Evolutionary conservation across 2,113 vertebrate genomes (phyloP).

Genomic region (Manacus vitellinus): DNA sequence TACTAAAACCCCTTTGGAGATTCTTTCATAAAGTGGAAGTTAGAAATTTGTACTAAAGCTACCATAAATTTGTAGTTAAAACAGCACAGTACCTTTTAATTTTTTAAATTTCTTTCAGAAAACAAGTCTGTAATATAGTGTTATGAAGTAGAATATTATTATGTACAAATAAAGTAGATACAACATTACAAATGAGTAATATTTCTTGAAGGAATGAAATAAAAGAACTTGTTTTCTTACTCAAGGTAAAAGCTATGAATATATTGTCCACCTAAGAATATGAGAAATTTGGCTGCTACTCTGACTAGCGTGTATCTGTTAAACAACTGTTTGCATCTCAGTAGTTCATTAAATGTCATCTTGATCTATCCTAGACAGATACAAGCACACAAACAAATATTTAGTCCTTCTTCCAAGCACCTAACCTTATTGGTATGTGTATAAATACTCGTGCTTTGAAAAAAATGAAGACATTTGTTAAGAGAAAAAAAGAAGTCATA

Average conservation of each 20-base stretch:
- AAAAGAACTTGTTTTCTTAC: neutral
- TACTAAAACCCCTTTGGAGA: neutral
- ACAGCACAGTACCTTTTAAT: neutral
- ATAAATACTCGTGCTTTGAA: neutral
- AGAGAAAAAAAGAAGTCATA: neutral
- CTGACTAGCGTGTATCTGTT: neutral
- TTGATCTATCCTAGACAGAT: neutral
- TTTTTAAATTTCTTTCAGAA: neutral
- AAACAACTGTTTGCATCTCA: neutral
- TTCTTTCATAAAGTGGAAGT: neutral
- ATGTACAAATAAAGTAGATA: neutral
- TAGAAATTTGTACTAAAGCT: neutral
- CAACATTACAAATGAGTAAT: neutral
- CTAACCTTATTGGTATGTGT: neutral
- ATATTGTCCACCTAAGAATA: neutral
- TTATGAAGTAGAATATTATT: neutral
- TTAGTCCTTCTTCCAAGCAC: neutral
- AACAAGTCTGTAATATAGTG: neutral
- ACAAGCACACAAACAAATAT: neutral
- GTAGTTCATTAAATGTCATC: neutral
- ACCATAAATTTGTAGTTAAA: neutral
- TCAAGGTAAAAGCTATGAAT: neutral
- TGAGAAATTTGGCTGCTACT: neutral
- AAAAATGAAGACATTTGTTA: neutral
- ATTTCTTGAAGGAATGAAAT: neutral